phyloP scores from a whole-genome alignment of 2,113 vertebrate genomes.

The Gracilinanus agilis region DNA sequence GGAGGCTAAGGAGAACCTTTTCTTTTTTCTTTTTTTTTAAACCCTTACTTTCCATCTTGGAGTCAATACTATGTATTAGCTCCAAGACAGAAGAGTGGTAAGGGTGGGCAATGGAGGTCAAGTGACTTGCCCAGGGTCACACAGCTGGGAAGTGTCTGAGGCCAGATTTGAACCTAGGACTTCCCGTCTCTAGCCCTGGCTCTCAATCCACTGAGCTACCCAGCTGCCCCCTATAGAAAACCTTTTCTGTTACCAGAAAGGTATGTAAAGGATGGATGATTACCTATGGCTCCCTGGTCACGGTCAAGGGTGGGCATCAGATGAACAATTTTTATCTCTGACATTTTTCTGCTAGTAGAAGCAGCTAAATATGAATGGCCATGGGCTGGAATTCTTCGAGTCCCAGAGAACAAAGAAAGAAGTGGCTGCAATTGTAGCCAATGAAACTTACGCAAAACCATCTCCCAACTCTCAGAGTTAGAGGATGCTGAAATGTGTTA shows the following conservation, averaged over 20 bases:
- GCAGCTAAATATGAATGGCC: background rate
- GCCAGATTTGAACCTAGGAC: too few species aligned
- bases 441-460: background rate
- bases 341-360: background rate
- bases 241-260: background rate
- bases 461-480: background rate
- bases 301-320: background rate
- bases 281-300: background rate
- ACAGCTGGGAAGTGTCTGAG: too few species aligned
- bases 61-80: too few species aligned
- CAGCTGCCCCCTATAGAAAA: too few species aligned
- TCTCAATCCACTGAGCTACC: too few species aligned
- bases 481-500: background rate
- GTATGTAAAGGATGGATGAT: background rate
- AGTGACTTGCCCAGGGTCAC: too few species aligned
- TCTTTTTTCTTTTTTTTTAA: too few species aligned
- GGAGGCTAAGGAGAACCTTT: background rate
- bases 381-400: background rate
- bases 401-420: background rate
- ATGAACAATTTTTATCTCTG: background rate
- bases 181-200: too few species aligned
- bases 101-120: too few species aligned
- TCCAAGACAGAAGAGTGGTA: too few species aligned
- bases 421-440: background rate
- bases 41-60: too few species aligned